Conservation (phyloP, 2,113 vertebrate species). For the Ailurus styani region DNA sequence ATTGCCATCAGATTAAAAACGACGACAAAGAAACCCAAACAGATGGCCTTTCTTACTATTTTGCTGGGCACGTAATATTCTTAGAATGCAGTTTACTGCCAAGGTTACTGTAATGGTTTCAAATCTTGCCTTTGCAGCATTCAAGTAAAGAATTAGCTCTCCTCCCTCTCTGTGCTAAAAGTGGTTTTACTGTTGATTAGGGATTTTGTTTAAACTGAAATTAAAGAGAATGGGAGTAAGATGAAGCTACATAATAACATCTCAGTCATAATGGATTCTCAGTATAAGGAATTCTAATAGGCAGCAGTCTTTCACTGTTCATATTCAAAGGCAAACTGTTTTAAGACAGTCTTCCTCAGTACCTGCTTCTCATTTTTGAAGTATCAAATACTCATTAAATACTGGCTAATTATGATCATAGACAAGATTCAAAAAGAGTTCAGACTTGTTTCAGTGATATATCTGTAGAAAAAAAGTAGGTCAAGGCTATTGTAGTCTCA, state of each 20-base stretch:
- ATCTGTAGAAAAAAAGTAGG: neutral
- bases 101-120: slow-evolving; percentile 56
- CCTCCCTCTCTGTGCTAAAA: neutral
- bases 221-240: neutral
- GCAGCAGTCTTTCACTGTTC: neutral
- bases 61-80: slow-evolving; percentile 52
- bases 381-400: neutral
- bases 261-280: neutral
- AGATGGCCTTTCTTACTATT: slow-evolving; percentile 54
- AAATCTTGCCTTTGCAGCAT: slow-evolving; percentile 53
- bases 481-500: neutral
- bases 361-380: neutral
- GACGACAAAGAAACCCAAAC: slow-evolving; percentile 53
- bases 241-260: neutral
- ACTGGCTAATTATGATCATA: neutral
- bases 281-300: neutral
- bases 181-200: slow-evolving; percentile 39
- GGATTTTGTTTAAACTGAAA: slow-evolving; percentile 45
- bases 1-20: slow-evolving; percentile 56
- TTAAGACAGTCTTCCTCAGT: neutral
- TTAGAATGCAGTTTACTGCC: slow-evolving; percentile 50
- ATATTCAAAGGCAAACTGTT: neutral
- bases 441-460: neutral
- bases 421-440: neutral
- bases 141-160: slow-evolving; percentile 42